A percentile compares a stretch with the other conserved stretches of the same genome.
Conservation (phyloP, 1,140 invertebrate genomes). For the Choristoneura fumiferana region DNA sequence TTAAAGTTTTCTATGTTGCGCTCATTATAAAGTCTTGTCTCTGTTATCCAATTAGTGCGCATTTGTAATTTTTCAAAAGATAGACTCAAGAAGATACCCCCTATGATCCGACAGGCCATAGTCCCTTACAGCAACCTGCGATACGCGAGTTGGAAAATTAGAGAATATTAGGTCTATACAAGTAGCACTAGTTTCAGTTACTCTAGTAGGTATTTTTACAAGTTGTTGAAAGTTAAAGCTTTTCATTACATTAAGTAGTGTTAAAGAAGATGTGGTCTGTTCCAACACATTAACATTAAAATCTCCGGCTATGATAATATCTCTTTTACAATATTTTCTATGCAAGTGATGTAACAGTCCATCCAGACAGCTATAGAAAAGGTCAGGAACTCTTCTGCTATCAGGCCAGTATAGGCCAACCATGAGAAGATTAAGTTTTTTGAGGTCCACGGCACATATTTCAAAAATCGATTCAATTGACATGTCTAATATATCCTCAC, state of each 20-base stretch:
- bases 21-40: slow-evolving; percentile 1
- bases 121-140: not conserved
- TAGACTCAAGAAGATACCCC: not conserved
- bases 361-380: not conserved
- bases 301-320: not conserved
- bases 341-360: not conserved
- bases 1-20: slow-evolving; percentile 10
- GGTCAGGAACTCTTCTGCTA: not conserved
- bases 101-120: slow-evolving; percentile 12
- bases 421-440: not conserved
- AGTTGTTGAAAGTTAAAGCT: not conserved
- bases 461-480: not conserved
- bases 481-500: not conserved
- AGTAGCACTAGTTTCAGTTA: not conserved
- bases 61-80: not conserved
- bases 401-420: not conserved
- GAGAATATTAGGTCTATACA: slow-evolving; percentile 15
- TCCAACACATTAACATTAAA: slow-evolving; percentile 2
- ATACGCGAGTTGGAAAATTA: not conserved
- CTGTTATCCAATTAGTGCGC: not conserved
- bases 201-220: not conserved
- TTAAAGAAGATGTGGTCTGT: not conserved
- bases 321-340: slow-evolving; percentile 8
- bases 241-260: slow-evolving; percentile 1
- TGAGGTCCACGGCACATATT: not conserved